Percentiles rank a stretch among this genome's conserved stretches.
These are phyloP conservation scores for Babylonia areolata DNA, from an alignment of 1,140 invertebrate species.

Conservation along the genomic window DNA sequence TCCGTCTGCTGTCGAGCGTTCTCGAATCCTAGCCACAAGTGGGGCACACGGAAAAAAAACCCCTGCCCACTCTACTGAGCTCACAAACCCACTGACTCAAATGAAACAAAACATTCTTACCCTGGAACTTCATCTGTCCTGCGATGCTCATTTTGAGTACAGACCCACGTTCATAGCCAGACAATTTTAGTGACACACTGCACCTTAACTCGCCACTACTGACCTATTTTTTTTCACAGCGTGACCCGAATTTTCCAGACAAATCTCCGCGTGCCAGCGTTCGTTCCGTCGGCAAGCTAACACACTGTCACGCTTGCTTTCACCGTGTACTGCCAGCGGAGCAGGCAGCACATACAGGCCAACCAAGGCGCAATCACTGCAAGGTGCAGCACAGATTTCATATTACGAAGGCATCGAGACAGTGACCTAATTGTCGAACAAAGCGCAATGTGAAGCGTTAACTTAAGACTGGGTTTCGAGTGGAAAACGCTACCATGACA, in stretches of 20 bases:
- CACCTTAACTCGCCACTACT: conserved; percentile 26
- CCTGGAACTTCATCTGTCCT: too few relatives aligned
- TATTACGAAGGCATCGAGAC: conserved; percentile 17
- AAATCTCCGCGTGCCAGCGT: neutral
- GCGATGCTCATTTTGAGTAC: too few relatives aligned
- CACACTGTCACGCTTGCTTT: too few relatives aligned
- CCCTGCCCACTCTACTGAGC: too few relatives aligned
- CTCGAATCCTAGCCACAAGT: too few relatives aligned
- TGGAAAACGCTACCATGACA: conserved; percentile 14
- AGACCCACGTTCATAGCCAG: too few relatives aligned
- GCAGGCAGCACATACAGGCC: neutral
- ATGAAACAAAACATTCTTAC: too few relatives aligned
- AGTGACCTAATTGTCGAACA: conserved; percentile 33
- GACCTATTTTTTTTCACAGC: conserved; percentile 15
- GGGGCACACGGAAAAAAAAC: too few relatives aligned
- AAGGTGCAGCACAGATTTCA: neutral
- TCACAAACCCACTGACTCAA: too few relatives aligned
- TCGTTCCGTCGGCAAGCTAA: neutral
- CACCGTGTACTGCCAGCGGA: neutral
- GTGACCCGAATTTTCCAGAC: conserved; percentile 37
- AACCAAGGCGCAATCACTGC: neutral
- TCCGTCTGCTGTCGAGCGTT: too few relatives aligned
- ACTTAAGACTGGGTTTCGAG: conserved; percentile 39
- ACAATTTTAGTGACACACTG: too few relatives aligned
- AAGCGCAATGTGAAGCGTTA: conserved; percentile 25